Conservation (phyloP, 2,888 invertebrate genomes). For the Neoascia interrupta region DNA sequence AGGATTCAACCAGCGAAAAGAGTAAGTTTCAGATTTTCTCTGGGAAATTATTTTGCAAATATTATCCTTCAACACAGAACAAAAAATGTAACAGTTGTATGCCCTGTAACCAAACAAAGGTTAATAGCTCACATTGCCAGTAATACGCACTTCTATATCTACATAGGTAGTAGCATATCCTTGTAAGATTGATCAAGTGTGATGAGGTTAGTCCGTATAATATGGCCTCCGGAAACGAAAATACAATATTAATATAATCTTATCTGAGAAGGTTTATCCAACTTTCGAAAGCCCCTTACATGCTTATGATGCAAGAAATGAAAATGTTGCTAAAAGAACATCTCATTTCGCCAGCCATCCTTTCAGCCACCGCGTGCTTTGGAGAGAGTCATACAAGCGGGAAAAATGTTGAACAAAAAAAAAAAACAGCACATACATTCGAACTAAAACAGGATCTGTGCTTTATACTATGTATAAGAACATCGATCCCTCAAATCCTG, state of each 20-base stretch:
- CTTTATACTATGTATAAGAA: conserved; percentile 34
- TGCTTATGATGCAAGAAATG: conserved; percentile 49
- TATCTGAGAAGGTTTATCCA: conserved; percentile 40
- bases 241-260: conserved; percentile 65
- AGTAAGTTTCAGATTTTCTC: no score
- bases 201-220: conserved; percentile 58
- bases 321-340: conserved; percentile 51
- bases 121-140: no score
- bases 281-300: conserved; percentile 54
- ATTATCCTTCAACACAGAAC: no score
- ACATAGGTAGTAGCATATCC: no score
- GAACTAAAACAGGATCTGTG: no score
- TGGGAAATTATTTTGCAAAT: no score
- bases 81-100: no score
- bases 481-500: conserved; percentile 67
- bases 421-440: conserved; percentile 24
- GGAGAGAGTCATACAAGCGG: conserved; percentile 3
- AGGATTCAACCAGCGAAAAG: no score
- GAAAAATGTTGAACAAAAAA: conserved; percentile 10
- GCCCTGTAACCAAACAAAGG: no score
- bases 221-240: conserved; percentile 42
- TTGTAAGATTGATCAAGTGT: no score
- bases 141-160: no score
- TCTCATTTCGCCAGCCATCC: conserved; percentile 13
- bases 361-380: conserved; percentile 19